Conservation (phyloP, 2,797 vertebrate species). For the Pteropus rufus region DNA sequence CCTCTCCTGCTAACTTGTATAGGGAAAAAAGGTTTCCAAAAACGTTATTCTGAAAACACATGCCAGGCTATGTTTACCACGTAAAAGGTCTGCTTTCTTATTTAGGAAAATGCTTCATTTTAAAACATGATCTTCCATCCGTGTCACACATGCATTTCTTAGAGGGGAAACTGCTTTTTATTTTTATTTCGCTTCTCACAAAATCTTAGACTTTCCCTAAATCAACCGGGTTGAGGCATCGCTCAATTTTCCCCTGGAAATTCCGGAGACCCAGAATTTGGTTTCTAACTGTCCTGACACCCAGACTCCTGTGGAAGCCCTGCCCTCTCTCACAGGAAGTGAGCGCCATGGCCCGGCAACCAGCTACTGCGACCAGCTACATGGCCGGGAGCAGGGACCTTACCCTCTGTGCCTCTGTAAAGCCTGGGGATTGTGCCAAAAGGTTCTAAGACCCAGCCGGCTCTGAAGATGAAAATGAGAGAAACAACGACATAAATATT, state of each 20-base stretch:
- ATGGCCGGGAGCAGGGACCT: neutral
- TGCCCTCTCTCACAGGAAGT: neutral
- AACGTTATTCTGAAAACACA: conserved; percentile 4
- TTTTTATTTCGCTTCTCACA: neutral
- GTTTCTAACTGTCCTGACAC: neutral
- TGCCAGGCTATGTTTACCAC: neutral
- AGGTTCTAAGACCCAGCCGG: neutral
- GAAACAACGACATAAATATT: neutral
- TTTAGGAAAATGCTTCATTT: neutral
- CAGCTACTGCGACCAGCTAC: no score
- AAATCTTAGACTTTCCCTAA: neutral
- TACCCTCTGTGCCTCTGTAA: neutral
- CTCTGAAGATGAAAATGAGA: neutral
- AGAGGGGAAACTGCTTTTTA: neutral
- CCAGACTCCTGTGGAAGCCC: neutral
- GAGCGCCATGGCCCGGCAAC: neutral
- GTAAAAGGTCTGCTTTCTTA: neutral
- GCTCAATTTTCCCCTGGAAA: neutral
- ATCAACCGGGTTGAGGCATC: neutral
- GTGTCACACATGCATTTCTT: neutral
- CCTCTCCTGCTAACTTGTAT: neutral
- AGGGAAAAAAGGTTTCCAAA: neutral
- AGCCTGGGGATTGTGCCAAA: neutral
- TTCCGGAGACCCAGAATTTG: neutral
- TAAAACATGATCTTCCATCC: neutral